These are phyloP conservation scores for Hippopotamyrus pictus DNA, from an alignment of 2,797 vertebrate species.

Conservation along the genomic window DNA sequence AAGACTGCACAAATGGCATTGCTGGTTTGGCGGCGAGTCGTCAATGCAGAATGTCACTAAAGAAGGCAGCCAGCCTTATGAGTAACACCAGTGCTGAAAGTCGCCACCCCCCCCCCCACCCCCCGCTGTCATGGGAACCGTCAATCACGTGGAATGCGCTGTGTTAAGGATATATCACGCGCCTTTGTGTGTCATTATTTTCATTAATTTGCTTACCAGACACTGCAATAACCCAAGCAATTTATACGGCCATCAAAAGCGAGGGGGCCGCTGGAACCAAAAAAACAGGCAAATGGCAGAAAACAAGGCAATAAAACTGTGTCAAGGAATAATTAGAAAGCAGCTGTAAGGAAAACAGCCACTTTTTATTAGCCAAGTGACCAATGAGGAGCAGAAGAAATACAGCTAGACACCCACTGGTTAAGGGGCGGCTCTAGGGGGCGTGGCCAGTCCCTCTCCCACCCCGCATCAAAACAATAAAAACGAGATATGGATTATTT, in stretches of 20 bases:
- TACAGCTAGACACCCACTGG: not conserved
- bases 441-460: not conserved
- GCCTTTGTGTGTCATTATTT: not conserved
- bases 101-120: not conserved
- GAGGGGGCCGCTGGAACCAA: not conserved
- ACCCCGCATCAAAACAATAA: not conserved
- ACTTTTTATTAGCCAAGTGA: not conserved
- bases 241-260: not conserved
- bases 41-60: not conserved
- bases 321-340: not conserved
- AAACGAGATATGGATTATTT: not conserved
- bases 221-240: not conserved
- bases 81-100: not conserved
- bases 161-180: not conserved
- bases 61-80: not conserved
- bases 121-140: constrained; percentile 2
- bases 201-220: constrained; percentile 8
- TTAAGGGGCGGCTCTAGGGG: not conserved
- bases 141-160: not conserved
- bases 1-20: not conserved
- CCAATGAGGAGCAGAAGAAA: not conserved
- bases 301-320: constrained; percentile 7
- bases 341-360: not conserved
- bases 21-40: not conserved
- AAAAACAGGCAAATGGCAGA: not conserved